Evolutionary conservation across 1,140 invertebrate genomes (phyloP).

Genomic region (Diploscapter pachys): DNA sequence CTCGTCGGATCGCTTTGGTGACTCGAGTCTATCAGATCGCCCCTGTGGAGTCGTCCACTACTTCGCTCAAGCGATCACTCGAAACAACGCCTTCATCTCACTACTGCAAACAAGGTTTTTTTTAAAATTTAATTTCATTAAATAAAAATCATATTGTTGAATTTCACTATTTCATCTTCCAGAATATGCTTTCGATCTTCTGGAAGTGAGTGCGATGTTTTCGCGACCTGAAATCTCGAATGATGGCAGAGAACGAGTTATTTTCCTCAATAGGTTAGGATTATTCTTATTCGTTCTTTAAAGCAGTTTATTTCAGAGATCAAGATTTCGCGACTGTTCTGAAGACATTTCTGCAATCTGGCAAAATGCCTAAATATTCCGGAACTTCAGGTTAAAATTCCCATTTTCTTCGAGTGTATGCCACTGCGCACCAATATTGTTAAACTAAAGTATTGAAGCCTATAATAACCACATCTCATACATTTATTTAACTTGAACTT

Average conservation of each 20-base stretch:
- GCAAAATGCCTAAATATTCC: constrained; percentile 13
- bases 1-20: constrained; percentile 12
- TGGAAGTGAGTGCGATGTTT: constrained; percentile 18
- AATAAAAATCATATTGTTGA: no score
- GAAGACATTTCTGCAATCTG: constrained; percentile 5
- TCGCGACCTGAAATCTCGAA: not conserved
- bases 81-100: constrained; percentile 9
- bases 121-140: not conserved
- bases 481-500: no score
- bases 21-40: constrained; percentile 21
- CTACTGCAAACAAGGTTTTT: constrained; percentile 23
- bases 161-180: not conserved
- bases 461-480: no score
- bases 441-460: no score
- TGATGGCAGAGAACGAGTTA: constrained; percentile 23
- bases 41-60: constrained; percentile 25
- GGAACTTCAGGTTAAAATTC: constrained; percentile 5
- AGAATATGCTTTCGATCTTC: constrained; percentile 23
- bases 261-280: constrained; percentile 28
- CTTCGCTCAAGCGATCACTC: constrained; percentile 28
- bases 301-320: not conserved
- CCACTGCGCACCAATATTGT: no score
- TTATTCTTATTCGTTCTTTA: constrained; percentile 9
- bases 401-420: no score
- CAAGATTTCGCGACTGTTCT: constrained; percentile 12